Base-by-base conservation (phyloP, 1,140 invertebrate species). In the Batillaria attramentaria region DNA sequence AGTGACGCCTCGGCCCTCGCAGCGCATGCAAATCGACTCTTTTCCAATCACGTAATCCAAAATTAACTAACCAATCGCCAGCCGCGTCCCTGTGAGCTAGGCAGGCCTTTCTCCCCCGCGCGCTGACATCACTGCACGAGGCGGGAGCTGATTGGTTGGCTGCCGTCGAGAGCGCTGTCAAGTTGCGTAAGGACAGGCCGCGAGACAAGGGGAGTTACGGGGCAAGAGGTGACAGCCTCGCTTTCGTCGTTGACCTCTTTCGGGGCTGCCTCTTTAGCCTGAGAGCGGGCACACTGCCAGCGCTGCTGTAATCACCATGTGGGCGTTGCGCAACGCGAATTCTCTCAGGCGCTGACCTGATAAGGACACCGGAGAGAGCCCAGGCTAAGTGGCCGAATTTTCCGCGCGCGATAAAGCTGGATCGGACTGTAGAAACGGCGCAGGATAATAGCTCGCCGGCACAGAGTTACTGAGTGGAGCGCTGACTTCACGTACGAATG, bases 31-130 rank as follows among this genome's bases (percentile, higher is more conserved):
- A 65, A 65, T 65, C 31, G 28, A 62, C 57, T 28, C 57, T 62
- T n/a, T 66, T 66, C 62, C 62, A 68, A 18, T 68, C 66, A 68
- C 66, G 66, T 68, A 68, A 68, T 41, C 66, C 66, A 68, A 68
- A 68, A 68, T 68, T 68, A 68, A n/a, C 66, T 24, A 39, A 41
- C 66, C 66, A 68, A 68, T 68, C 66, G 20, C 37, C n/a, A n/a
- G 16, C 35, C 31, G 35, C 37, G 35, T 39, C 35, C 66, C 66
- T 41, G 66, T 20, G 35, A 35, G 66, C 66, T 2, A 68, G 66
- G 66, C 66, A 68, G 66, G 35, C 42, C 66, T 68, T 68, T 66
- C 42, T 39, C 28, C 66, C 2, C 37, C 35, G 28, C 66, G 28
- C 39, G 66, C 66, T 68, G 66, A 68, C 66, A 39, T 68, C 66